Evolutionary conservation across 2,797 vertebrate genomes (phyloP).

Genomic region (Phalloptychus januarius): DNA sequence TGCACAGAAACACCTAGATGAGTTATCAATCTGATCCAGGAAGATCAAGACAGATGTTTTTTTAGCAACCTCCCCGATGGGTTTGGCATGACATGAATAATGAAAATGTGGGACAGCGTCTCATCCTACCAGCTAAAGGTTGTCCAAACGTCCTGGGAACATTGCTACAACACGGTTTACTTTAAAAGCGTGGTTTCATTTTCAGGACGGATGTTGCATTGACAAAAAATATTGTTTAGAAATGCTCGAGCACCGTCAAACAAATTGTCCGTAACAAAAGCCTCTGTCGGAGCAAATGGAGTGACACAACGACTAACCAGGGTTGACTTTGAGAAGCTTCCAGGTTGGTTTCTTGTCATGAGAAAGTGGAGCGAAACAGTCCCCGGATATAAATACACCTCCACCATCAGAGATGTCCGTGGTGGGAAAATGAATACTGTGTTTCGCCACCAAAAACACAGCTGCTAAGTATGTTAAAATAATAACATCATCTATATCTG

Average conservation of each 20-base stretch:
- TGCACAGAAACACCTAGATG: background rate
- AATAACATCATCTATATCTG: conserved; percentile 79
- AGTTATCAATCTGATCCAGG: background rate
- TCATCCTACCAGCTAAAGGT: background rate
- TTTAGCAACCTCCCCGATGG: background rate
- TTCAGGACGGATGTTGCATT: background rate
- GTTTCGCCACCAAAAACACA: conserved; percentile 71
- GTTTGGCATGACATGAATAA: background rate
- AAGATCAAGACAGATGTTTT: background rate
- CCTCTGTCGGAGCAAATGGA: conserved; percentile 2
- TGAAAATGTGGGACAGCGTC: background rate
- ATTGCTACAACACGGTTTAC: background rate
- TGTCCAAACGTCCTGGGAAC: background rate
- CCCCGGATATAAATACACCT: conserved; percentile 72
- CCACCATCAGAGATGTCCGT: conserved; percentile 66
- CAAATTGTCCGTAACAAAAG: background rate
- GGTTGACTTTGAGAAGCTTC: conserved; percentile 35
- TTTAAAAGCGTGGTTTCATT: background rate
- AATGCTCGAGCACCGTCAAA: background rate
- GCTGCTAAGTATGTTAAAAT: conserved; percentile 78
- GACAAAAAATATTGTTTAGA: background rate
- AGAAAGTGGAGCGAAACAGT: conserved; percentile 58
- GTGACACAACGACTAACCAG: conserved; percentile 16
- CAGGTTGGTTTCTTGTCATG: conserved; percentile 53
- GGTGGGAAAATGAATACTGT: conserved; percentile 66